Percentiles rank a stretch among this genome's conserved stretches.
Evolutionary conservation across 2,888 invertebrate species (phyloP).

Genomic region (Hyles lineata): DNA sequence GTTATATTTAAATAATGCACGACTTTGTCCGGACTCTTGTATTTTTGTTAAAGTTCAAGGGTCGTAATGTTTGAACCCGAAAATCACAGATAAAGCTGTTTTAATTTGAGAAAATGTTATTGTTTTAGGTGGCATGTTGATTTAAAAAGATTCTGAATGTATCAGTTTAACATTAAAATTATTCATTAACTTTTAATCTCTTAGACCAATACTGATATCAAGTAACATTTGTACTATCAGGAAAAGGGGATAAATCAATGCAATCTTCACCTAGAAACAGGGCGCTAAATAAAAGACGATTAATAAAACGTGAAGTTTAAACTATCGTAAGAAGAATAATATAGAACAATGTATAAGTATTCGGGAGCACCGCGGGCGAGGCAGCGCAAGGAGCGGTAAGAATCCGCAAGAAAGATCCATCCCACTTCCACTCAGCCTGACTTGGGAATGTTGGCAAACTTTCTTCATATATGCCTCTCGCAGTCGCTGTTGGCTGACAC

Average conservation of each 20-base stretch:
- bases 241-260: background rate
- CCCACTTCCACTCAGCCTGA: constrained; percentile 47
- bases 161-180: too few species aligned
- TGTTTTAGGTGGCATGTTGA: too few species aligned
- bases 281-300: background rate
- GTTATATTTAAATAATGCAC: background rate
- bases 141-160: too few species aligned
- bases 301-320: background rate
- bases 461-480: constrained; percentile 68
- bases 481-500: constrained; percentile 45
- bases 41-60: too few species aligned
- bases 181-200: too few species aligned
- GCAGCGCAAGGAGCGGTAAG: constrained; percentile 46
- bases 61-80: too few species aligned
- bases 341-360: constrained; percentile 30
- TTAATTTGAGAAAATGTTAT: too few species aligned
- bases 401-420: constrained; percentile 48
- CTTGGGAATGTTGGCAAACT: constrained; percentile 58
- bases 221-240: too few species aligned
- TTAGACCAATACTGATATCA: too few species aligned
- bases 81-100: too few species aligned
- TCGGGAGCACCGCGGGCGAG: background rate
- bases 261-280: background rate
- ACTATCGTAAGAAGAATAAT: constrained; percentile 7
- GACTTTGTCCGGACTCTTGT: background rate